These are phyloP conservation scores for Callorhinus ursinus DNA, from an alignment of 2,113 vertebrate genomes.

Conservation along the genomic window DNA sequence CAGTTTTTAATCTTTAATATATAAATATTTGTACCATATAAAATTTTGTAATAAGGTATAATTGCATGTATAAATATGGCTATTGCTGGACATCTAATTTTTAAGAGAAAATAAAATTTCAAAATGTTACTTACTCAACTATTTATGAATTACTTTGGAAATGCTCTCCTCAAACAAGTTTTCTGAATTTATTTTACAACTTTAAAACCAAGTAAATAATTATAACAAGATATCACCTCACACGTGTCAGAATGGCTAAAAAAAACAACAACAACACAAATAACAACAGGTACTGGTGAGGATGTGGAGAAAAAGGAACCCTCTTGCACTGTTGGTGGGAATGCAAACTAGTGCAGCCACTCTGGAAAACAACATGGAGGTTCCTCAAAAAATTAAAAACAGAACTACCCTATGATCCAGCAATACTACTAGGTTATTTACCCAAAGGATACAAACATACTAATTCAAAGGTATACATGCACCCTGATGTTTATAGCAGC, in stretches of 20 bases:
- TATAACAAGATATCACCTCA: neutral
- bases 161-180: neutral
- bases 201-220: slow-evolving; percentile 44
- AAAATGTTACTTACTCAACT: slow-evolving; percentile 1
- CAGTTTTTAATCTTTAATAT: slow-evolving; percentile 16
- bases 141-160: slow-evolving; percentile 34
- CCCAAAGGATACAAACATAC: neutral
- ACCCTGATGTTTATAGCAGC: neutral
- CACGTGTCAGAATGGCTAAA: neutral
- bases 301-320: neutral
- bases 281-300: neutral
- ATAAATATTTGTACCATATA: neutral
- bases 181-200: slow-evolving; percentile 36
- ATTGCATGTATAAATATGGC: neutral
- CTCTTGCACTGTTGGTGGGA: neutral
- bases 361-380: neutral
- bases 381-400: neutral
- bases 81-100: slow-evolving; percentile 25
- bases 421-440: neutral
- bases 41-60: neutral
- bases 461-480: neutral
- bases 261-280: neutral
- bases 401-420: neutral
- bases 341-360: neutral
- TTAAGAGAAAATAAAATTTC: slow-evolving; percentile 28